Evolutionary conservation across 2,797 vertebrate species (phyloP).

Genomic region (Otus scops): DNA sequence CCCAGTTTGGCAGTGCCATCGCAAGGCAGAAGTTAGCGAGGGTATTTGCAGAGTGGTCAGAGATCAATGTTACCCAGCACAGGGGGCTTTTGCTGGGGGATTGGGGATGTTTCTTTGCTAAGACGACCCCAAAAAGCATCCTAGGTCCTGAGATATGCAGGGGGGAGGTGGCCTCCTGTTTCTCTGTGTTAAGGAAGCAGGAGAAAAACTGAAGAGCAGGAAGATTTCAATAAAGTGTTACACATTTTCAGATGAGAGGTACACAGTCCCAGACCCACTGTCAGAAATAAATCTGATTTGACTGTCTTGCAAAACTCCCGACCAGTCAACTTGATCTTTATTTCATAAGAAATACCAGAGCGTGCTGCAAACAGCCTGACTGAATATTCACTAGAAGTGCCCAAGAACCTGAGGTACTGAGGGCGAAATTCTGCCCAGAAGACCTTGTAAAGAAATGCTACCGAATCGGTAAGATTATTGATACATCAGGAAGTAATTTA

Average conservation of each 20-base stretch:
- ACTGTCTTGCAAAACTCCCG: not conserved
- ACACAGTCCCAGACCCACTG: not conserved
- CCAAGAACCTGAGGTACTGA: not conserved
- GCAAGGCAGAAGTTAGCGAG: not conserved
- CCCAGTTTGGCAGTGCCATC: not conserved
- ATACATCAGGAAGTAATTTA: not conserved
- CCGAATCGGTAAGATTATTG: not conserved
- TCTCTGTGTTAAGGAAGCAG: not conserved
- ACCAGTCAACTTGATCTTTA: constrained; percentile 30
- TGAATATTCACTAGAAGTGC: not conserved
- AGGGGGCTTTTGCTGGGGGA: not conserved
- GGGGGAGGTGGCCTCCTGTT: not conserved
- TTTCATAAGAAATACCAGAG: constrained; percentile 16
- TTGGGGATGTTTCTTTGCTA: not conserved
- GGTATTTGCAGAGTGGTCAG: not conserved
- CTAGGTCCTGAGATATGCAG: not conserved
- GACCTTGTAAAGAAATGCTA: not conserved
- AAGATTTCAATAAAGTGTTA: not conserved
- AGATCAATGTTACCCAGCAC: not conserved
- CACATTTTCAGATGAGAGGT: not conserved
- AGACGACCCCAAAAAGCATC: not conserved
- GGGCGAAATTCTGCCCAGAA: not conserved
- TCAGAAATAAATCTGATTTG: constrained; percentile 10
- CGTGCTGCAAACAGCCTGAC: not conserved
- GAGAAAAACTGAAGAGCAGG: not conserved